Evolutionary conservation across 1,140 invertebrate species (phyloP).

Genomic region (Caenorhabditis brenneri): DNA sequence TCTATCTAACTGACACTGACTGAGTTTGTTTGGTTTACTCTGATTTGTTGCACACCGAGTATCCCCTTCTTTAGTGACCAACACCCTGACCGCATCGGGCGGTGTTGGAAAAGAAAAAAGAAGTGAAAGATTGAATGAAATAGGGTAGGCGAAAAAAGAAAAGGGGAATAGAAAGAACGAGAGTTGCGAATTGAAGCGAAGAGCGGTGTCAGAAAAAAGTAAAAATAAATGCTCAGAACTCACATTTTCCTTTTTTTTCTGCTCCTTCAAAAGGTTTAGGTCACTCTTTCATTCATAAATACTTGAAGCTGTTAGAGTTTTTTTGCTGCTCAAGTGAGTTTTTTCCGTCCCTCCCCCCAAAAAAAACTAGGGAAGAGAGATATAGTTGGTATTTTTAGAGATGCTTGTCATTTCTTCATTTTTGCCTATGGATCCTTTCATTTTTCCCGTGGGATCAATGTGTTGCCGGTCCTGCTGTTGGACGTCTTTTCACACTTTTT

Average conservation of each 20-base stretch:
- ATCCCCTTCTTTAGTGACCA: slow-evolving; percentile 30
- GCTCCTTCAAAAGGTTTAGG: slow-evolving; percentile 18
- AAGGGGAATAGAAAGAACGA: slow-evolving; percentile 8
- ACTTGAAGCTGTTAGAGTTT: background rate
- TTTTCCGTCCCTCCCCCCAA: background rate
- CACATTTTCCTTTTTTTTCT: background rate
- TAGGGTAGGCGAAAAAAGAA: slow-evolving; percentile 2
- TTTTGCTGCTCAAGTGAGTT: background rate
- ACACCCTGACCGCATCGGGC: background rate
- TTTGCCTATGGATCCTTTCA: background rate
- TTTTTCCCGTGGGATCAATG: slow-evolving; percentile 33
- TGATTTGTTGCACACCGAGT: slow-evolving; percentile 27
- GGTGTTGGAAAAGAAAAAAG: background rate
- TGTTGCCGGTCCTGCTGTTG: slow-evolving; percentile 8
- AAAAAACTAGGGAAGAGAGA: background rate
- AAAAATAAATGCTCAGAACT: slow-evolving; percentile 30
- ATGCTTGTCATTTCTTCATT: slow-evolving; percentile 12
- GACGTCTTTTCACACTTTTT: slow-evolving; percentile 32
- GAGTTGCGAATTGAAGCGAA: slow-evolving; percentile 40
- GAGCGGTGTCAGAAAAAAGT: slow-evolving; percentile 33
- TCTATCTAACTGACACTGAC: slow-evolving; percentile 10
- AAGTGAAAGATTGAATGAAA: slow-evolving; percentile 26
- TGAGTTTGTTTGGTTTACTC: slow-evolving; percentile 39
- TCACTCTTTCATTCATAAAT: slow-evolving; percentile 33
- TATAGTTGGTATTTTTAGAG: slow-evolving; percentile 15